Evolutionary conservation across 2,888 invertebrate genomes (phyloP).

Genomic region (Diaprepes abbreviatus): DNA sequence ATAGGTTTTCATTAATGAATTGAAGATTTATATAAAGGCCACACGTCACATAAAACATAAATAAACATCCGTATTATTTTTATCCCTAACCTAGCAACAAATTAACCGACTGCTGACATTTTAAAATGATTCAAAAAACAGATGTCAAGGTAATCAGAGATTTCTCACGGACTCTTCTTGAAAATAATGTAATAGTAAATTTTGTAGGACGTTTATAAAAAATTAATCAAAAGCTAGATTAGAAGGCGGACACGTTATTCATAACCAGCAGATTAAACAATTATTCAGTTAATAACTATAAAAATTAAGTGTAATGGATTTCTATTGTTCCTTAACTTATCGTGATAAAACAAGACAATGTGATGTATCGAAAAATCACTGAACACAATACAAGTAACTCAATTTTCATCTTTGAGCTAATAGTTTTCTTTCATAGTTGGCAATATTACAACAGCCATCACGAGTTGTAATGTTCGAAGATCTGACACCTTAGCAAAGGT

Average conservation of each 20-base stretch:
- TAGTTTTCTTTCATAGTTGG: too few species aligned
- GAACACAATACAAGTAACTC: too few species aligned
- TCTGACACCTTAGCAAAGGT: too few species aligned
- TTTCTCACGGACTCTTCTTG: conserved; percentile 9
- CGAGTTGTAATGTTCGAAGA: too few species aligned
- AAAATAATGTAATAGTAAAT: background rate
- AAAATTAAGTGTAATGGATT: too few species aligned
- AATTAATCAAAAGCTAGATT: background rate
- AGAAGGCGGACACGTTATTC: background rate
- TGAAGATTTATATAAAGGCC: background rate
- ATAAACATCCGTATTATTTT: background rate
- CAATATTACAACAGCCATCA: too few species aligned
- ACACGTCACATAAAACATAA: background rate
- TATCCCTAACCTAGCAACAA: conserved; percentile 18
- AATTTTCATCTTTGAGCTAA: too few species aligned
- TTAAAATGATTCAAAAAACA: conserved; percentile 7
- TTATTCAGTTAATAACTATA: too few species aligned
- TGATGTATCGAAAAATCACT: too few species aligned
- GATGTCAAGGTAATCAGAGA: background rate
- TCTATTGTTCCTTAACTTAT: too few species aligned
- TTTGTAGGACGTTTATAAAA: conserved; percentile 9
- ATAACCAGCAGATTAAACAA: too few species aligned
- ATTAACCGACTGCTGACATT: conserved; percentile 13
- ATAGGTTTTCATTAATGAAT: background rate
- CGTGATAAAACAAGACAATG: too few species aligned